Conservation (phyloP, 2,888 invertebrate genomes). For the Meloe dianella region DNA sequence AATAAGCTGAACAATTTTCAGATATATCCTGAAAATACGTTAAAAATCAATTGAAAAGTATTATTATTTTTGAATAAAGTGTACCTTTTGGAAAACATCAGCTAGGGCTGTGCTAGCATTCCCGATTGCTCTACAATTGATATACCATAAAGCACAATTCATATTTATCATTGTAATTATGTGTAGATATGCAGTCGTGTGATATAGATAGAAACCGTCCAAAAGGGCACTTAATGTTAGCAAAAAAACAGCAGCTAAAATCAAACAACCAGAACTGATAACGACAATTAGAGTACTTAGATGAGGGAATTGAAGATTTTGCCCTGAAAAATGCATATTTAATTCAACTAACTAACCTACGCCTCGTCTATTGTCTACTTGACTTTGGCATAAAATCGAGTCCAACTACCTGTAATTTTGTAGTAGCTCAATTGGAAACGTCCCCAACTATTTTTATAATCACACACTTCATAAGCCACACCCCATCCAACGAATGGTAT, state of each 20-base stretch:
- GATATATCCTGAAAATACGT: conserved; percentile 62
- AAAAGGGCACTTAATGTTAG: conserved; percentile 66
- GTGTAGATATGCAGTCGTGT: conserved; percentile 69
- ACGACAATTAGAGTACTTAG: conserved; percentile 67
- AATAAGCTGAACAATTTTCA: conserved; percentile 62
- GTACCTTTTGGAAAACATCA: conserved; percentile 54
- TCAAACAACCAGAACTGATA: conserved; percentile 68
- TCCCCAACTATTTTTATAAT: conserved; percentile 74
- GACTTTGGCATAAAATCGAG: not conserved
- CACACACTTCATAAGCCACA: conserved; percentile 71
- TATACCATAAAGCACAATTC: conserved; percentile 75
- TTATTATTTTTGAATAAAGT: not conserved
- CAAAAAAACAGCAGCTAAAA: conserved; percentile 67
- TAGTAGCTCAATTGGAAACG: conserved; percentile 66
- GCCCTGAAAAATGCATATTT: conserved; percentile 61
- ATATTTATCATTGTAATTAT: conserved; percentile 75
- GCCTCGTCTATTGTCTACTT: not conserved
- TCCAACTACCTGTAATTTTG: conserved; percentile 53
- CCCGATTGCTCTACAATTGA: conserved; percentile 71
- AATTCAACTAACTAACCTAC: no score
- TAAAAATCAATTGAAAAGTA: not conserved
- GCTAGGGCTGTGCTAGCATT: conserved; percentile 62
- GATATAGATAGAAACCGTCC: conserved; percentile 69
- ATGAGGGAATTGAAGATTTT: conserved; percentile 67
- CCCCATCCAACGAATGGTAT: conserved; percentile 75